Evolutionary conservation across 1,140 invertebrate genomes (phyloP).

Genomic region (Calycopis cecrops): DNA sequence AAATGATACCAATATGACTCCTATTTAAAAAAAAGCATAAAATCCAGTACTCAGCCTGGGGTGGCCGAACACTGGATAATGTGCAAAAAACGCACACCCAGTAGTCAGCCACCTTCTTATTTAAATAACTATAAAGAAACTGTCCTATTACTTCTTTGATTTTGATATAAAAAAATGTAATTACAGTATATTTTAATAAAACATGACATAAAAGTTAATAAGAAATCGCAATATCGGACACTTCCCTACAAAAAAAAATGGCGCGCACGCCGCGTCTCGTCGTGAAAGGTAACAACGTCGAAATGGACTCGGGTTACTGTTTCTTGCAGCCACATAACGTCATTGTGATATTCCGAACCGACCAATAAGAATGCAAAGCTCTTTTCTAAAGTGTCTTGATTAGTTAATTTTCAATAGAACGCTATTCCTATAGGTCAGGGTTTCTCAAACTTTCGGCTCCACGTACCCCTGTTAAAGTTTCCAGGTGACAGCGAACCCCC

Average conservation of each 20-base stretch:
- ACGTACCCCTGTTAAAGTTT: too few species aligned
- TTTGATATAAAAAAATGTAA: conserved; percentile 1
- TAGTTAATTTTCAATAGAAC: conserved; percentile 9
- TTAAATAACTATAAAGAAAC: conserved; percentile 15
- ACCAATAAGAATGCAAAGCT: conserved; percentile 10
- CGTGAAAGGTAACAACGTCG: neutral
- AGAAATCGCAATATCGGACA: conserved; percentile 9
- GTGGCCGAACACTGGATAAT: conserved; percentile 7
- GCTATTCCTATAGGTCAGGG: conserved; percentile 11
- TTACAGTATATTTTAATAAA: conserved; percentile 4
- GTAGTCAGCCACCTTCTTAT: conserved; percentile 5
- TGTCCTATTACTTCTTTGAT: neutral
- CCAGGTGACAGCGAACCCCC: too few species aligned
- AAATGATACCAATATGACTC: conserved; percentile 16
- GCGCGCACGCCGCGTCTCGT: too few species aligned
- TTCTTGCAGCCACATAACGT: neutral
- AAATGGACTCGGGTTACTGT: neutral
- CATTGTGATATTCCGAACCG: conserved; percentile 8
- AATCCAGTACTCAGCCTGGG: conserved; percentile 5
- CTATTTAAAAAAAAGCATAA: conserved; percentile 8
- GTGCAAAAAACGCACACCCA: conserved; percentile 9
- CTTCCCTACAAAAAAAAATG: too few species aligned
- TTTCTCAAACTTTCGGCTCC: too few species aligned
- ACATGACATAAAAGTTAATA: neutral
- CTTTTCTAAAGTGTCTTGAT: conserved; percentile 7